Evolutionary conservation across 92 coral and sea anemone genomes (phyloP).

Genomic region (Pocillopora grandis): DNA sequence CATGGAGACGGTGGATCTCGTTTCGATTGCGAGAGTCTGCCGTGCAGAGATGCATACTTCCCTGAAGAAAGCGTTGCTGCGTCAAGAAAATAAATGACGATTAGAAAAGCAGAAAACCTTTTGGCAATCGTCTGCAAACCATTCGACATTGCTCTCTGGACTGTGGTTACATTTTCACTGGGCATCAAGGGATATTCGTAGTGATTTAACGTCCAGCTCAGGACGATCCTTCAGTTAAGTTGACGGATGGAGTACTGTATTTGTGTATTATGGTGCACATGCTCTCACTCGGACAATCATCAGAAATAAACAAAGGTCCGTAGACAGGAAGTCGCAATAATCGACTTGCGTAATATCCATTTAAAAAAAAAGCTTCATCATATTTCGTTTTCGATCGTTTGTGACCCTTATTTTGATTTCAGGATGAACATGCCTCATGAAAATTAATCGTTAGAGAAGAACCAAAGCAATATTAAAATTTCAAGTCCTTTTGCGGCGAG

Average conservation of each 20-base stretch:
- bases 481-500: too few species aligned
- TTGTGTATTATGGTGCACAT: not conserved
- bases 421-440: too few species aligned
- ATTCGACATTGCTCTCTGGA: not conserved
- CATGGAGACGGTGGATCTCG: not conserved
- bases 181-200: not conserved
- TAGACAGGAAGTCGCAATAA: not conserved
- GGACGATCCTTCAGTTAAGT: too few species aligned
- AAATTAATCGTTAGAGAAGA: too few species aligned
- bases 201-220: not conserved
- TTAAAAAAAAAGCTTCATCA: too few species aligned
- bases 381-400: not conserved
- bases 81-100: not conserved
- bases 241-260: too few species aligned
- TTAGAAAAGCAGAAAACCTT: not conserved
- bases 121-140: not conserved
- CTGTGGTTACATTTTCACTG: not conserved
- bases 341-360: not conserved
- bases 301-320: not conserved
- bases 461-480: too few species aligned
- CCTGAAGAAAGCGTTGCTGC: not conserved
- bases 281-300: not conserved
- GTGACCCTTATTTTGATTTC: too few species aligned
- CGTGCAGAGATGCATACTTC: not conserved
- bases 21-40: not conserved